Evolutionary conservation across 1,140 invertebrate species (phyloP).

Genomic region (Planococcus citri): DNA sequence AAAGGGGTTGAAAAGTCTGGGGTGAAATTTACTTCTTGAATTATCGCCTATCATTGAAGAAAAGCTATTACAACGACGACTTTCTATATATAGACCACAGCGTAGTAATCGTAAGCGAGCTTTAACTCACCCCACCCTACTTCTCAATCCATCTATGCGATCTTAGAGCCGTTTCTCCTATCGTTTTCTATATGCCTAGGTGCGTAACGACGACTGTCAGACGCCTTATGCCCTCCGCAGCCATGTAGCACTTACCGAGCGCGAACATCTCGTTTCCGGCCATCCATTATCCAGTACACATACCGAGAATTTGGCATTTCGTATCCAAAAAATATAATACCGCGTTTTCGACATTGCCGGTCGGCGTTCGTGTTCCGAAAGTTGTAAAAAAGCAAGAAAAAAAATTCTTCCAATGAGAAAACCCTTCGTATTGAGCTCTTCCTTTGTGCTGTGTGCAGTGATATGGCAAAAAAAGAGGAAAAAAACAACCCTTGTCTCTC

Average conservation of each 20-base stretch:
- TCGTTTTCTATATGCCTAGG: not conserved
- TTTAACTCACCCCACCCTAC: too few species aligned
- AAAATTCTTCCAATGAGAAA: not conserved
- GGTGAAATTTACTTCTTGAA: not conserved
- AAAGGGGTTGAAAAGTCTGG: not conserved
- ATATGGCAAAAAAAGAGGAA: too few species aligned
- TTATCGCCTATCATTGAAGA: not conserved
- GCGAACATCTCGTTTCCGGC: not conserved
- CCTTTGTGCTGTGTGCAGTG: not conserved
- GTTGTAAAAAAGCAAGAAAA: not conserved
- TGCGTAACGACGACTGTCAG: not conserved
- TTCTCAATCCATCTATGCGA: too few species aligned
- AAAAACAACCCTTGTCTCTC: too few species aligned
- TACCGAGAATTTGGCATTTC: not conserved
- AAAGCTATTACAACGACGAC: conserved; percentile 1
- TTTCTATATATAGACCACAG: not conserved
- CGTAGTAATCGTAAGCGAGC: too few species aligned
- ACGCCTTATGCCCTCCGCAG: not conserved
- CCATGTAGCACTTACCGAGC: conserved; percentile 2
- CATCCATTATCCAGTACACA: not conserved
- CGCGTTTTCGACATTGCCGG: too few species aligned
- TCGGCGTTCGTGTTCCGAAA: not conserved
- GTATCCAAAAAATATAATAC: not conserved
- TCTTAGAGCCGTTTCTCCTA: too few species aligned
- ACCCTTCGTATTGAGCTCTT: not conserved